Evolutionary conservation across 2,113 vertebrate species (phyloP), one percentile per base, ranked within the genome.

Genomic region (Mionectes macconnelli): DNA sequence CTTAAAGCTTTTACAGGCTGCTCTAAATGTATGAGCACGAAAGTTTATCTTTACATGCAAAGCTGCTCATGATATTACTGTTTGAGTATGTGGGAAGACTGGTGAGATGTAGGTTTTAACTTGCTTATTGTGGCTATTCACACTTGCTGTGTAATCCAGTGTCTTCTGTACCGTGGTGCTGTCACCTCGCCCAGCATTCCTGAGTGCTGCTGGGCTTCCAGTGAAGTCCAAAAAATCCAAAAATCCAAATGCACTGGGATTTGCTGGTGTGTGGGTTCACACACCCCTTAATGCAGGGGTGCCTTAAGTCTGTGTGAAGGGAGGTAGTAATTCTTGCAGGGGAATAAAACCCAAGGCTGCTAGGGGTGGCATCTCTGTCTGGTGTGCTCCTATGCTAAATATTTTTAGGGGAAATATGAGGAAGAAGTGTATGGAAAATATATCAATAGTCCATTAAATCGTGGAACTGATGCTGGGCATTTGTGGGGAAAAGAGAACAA

Each of bases 281-380:
- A 27, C n/a, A n/a, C n/a, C n/a, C n/a, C n/a, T n/a, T n/a, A n/a
- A n/a, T 39, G 40, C 4, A 10, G 50, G 21, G 50, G 30, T 40
- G n/a, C 27, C 12, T 77, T 12, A 19, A 1, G 19, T 53, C 37
- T 52, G 4, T 0, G 2, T 42, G 23, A 69, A 31, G 30, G n/a
- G 31, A 37, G 7, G 42, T 39, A 39, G 62, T 17, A 42, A 10
- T 69, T 88, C 30, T 47, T 35, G 20, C 4, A 8, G n/a, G 55
- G 19, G 0, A 1, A 1, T 2, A 31, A 9, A 1, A 1, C 1
- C 22, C 47, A 22, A 47, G 30, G 22, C 12, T 39, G 12, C 6
- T 45, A 21, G 30, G 19, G 42, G 8, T 64, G 40, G 10, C 23
- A 39, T 44, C 21, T 70, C 12, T 60, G 8, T 53, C 24, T 64